These are phyloP conservation scores for Eidolon helvum DNA, from an alignment of 2,113 vertebrate species.

Conservation along the genomic window DNA sequence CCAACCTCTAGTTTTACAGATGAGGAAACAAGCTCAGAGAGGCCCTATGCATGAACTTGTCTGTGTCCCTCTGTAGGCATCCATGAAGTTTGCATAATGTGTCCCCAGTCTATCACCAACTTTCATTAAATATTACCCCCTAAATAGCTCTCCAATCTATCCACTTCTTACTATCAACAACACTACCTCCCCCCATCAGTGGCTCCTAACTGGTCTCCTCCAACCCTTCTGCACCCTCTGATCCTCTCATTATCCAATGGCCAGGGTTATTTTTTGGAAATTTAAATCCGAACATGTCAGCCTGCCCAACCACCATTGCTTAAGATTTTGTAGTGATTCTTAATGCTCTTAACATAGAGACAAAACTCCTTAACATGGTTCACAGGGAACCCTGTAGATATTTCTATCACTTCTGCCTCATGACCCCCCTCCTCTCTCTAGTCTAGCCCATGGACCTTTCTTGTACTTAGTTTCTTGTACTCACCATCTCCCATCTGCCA, in stretches of 20 bases:
- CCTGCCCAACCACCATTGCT: not conserved
- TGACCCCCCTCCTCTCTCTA: not conserved
- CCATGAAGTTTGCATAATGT: not conserved
- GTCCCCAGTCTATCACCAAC: not conserved
- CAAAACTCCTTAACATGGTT: not conserved
- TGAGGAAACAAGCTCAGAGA: not conserved
- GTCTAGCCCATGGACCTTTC: not conserved
- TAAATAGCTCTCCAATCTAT: not conserved
- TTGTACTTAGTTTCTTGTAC: not conserved
- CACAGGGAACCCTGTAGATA: not conserved
- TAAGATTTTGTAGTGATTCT: not conserved
- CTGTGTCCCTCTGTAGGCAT: not conserved
- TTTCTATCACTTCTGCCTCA: not conserved
- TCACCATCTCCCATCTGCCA: not conserved
- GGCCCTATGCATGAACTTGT: not conserved
- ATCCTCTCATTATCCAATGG: not conserved
- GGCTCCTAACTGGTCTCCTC: not conserved
- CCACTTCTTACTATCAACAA: not conserved
- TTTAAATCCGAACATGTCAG: not conserved
- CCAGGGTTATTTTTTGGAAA: not conserved
- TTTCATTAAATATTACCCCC: constrained; percentile 2
- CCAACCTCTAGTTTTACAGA: not conserved
- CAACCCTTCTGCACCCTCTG: not conserved
- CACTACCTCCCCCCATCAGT: not conserved
- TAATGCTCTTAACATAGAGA: not conserved